Base-by-base conservation (phyloP, 2,797 vertebrate genomes). In the Syngnathus rostellatus region DNA sequence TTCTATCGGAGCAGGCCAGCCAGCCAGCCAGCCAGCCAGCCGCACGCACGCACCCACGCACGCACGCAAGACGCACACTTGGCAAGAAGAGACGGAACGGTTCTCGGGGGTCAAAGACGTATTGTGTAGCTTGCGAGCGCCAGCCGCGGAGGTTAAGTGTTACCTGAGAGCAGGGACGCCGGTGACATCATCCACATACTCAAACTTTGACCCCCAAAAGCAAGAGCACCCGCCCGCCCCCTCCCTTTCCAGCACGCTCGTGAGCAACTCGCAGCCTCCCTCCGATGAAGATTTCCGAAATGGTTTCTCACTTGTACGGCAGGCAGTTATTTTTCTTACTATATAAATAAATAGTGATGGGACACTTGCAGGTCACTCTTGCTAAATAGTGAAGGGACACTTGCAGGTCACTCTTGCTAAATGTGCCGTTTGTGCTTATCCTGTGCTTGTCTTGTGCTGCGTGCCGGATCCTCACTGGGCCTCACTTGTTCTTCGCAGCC, bases 401-500 rank as follows among this genome's bases (percentile, higher is more conserved):
- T 9, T 9, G 8, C 50, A 21, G 6, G 25, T 37, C 23, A 8
- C 55, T 8, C 23, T 55, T 46, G 5, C 6, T 6, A 46, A 46
- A 43, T 43, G 1, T 8, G 51, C 4, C 10, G 21, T 31, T 31
- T 31, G 31, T 31, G 31, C 31, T 31, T 31, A 31, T 31, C 53
- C 12, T 23, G 23, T 54, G 53, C 63, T 25, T 75, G 62, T 11
- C 83, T 79, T 85, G 72, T 86, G 64, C 81, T 73, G 63, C 79
- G 86, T 78, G 72, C 83, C 89, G 88, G 86, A 85, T 85, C 90
- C 89, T 92, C 84, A 92, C 87, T 73, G 80, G 89, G 85, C 79
- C 82, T 57, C 12, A 57, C 86, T 91, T 92, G 89, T 93, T 91
- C 89, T 46, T 91, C 92, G 87, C 89, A 92, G 90, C 90, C 84